A percentile compares a stretch with the other conserved stretches of the same genome.
Evolutionary conservation across 2,888 invertebrate species (phyloP).

Genomic region (Nomada flava): DNA sequence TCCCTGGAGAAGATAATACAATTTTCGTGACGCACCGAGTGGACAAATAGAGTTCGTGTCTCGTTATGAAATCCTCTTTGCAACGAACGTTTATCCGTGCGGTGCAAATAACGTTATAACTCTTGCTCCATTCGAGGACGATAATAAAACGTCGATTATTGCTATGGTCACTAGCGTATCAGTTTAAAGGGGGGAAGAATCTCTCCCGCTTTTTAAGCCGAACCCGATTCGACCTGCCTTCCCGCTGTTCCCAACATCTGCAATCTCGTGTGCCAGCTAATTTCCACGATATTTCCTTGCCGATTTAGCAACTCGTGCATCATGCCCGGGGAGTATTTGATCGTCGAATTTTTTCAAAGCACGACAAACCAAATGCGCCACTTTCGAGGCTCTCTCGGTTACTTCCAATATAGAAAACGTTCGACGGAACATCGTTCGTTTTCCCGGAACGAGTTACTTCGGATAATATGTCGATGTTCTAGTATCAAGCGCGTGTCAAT

Average conservation of each 20-base stretch:
- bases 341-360: no score
- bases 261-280: constrained; percentile 29
- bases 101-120: constrained; percentile 20
- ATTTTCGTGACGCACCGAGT: constrained; percentile 14
- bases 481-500: constrained; percentile 56
- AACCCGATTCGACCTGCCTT: constrained; percentile 20
- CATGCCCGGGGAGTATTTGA: no score
- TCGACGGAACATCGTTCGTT: constrained; percentile 1
- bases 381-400: no score
- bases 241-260: constrained; percentile 36
- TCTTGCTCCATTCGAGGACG: constrained; percentile 2
- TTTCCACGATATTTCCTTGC: constrained; percentile 67
- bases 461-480: constrained; percentile 44
- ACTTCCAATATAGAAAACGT: not conserved
- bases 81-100: constrained; percentile 11
- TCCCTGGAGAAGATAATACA: not conserved
- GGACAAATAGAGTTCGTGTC: not conserved
- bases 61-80: constrained; percentile 6
- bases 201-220: not conserved
- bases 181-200: not conserved
- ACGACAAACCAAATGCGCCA: no score
- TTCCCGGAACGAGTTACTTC: constrained; percentile 20
- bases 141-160: constrained; percentile 41
- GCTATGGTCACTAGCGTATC: constrained; percentile 17
- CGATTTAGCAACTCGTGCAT: constrained; percentile 38